Conservation (phyloP, 2,113 vertebrate genomes). For the Colinus virginianus region DNA sequence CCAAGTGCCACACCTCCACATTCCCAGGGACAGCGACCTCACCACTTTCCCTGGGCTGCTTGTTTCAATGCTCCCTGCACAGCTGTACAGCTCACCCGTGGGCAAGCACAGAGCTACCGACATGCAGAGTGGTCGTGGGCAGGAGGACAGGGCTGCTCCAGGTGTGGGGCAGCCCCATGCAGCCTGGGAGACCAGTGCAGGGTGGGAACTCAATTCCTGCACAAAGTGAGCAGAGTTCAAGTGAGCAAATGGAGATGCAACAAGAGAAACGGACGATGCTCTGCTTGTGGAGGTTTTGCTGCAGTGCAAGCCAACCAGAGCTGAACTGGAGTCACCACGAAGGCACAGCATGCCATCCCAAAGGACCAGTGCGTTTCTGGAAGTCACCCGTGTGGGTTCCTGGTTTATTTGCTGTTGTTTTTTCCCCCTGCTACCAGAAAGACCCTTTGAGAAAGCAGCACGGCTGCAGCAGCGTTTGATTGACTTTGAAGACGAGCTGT, state of each 20-base stretch:
- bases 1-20: too few relatives aligned
- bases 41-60: too few relatives aligned
- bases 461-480: not conserved
- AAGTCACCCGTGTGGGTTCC: fast-evolving
- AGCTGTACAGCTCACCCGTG: not conserved
- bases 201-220: not conserved
- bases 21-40: too few relatives aligned
- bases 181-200: not conserved
- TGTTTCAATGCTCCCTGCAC: too few relatives aligned
- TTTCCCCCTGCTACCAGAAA: not conserved
- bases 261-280: not conserved
- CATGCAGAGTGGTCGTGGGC: too few relatives aligned
- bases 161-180: not conserved
- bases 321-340: not conserved
- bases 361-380: fast-evolving
- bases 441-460: slow-evolving; percentile 15
- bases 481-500: slow-evolving; percentile 1
- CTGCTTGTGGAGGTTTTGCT: not conserved
- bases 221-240: not conserved
- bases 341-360: fast-evolving
- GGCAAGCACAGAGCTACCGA: not conserved
- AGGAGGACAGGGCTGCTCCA: not conserved
- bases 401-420: fast-evolving
- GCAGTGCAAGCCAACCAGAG: fast-evolving
- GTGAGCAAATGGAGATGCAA: not conserved